These are phyloP conservation scores for Psococerastis gibbosa DNA, from an alignment of 2,888 invertebrate species.

Conservation along the genomic window DNA sequence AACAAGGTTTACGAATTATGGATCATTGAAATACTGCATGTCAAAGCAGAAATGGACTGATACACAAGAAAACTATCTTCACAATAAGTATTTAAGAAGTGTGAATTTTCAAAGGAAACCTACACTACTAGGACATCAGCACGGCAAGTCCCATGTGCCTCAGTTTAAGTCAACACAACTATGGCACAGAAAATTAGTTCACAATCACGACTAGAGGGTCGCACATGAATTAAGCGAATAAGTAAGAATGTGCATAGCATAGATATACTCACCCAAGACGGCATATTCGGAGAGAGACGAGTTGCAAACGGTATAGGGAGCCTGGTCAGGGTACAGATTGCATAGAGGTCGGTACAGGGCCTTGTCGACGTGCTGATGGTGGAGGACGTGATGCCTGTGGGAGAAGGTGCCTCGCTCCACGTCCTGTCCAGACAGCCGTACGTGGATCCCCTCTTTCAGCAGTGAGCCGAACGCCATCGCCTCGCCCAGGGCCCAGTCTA, in stretches of 20 bases:
- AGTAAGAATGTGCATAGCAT: too few species aligned
- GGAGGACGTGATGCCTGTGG: conserved; percentile 89
- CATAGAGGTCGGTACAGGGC: conserved; percentile 62
- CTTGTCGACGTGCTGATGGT: conserved; percentile 94
- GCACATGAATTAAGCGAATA: too few species aligned
- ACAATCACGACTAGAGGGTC: too few species aligned
- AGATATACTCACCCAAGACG: conserved; percentile 44
- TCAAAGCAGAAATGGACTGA: not conserved
- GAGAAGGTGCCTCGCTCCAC: conserved; percentile 97
- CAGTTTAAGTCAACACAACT: too few species aligned
- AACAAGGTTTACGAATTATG: not conserved
- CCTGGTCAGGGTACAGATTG: conserved; percentile 90
- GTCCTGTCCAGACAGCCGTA: conserved; percentile 83
- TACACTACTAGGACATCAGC: too few species aligned
- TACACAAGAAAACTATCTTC: not conserved
- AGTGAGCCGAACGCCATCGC: conserved; percentile 97
- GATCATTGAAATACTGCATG: not conserved
- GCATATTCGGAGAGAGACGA: conserved; percentile 96
- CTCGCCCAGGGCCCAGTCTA: conserved; percentile 98
- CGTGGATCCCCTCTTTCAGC: conserved; percentile 92
- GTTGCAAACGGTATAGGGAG: conserved; percentile 97
- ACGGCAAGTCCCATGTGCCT: too few species aligned
- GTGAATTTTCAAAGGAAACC: too few species aligned
- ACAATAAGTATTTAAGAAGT: not conserved
- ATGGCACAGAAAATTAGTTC: too few species aligned